Evolutionary conservation across 2,113 vertebrate species (phyloP), one percentile per base, ranked within the genome.

Genomic region (Gymnogyps californianus): DNA sequence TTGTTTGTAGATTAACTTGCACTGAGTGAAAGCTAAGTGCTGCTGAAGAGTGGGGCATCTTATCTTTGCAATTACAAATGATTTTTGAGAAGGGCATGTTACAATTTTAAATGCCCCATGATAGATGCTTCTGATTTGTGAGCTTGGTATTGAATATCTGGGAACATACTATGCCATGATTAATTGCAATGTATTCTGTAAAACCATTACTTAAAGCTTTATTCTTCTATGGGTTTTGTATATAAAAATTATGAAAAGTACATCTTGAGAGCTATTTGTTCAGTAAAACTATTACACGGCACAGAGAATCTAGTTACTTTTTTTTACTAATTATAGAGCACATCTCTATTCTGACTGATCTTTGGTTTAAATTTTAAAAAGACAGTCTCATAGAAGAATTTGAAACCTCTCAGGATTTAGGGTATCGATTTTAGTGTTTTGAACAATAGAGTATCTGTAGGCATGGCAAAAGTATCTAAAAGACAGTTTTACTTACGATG

Each of bases 151-250:
- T 57, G 51, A 76, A 18, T 97, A 80, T 74, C 65, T 90, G 79
- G 71, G 90, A 96, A 93, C 62, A 51, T 28, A 31, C 67, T 93
- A 94, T 93, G 65, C 81, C 59, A 52, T 91, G 82, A 86, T 84
- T 58, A 91, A 95, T 91, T 91, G 83, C 90, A 82, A 94, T 16
- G 2, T 91, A 59, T 42, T 93, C 82, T 98, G 94, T 97, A 96
- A 95, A 97, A 90, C 58, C 20, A 38, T 92, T 91, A 91, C 78
- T 92, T 93, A 96, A 97, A 96, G 84, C 65, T 97, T 97, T 98
- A 97, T 97, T 97, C 95, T 96, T 97, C 84, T 97, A 94, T 95
- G 58, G 31, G 2, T 96, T 98, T 97, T 97, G 70, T 97, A 95
- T 93, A 95, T 95, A 87, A 96, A 93, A 96, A 84, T 22, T 66